These are phyloP conservation scores for Mastacembelus armatus DNA, from an alignment of 2,797 vertebrate genomes.

Conservation along the genomic window DNA sequence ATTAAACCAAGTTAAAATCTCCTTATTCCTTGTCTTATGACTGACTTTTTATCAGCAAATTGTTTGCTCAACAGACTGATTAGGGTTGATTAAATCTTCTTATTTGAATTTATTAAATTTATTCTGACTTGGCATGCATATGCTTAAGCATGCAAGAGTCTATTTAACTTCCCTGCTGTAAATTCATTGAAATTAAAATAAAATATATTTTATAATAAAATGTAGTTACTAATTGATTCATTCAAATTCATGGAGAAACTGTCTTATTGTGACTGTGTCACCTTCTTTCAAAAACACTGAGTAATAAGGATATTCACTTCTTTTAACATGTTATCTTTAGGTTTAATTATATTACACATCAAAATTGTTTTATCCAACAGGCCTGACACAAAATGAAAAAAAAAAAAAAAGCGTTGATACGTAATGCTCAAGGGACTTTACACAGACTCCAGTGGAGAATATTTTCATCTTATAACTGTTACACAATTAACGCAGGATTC, in stretches of 20 bases:
- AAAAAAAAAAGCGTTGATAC: constrained; percentile 13
- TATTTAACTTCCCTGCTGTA: background rate
- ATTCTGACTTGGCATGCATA: background rate
- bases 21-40: constrained; percentile 15
- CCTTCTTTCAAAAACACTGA: too few relatives aligned
- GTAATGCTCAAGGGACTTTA: constrained; percentile 48
- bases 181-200: background rate
- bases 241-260: constrained; percentile 5
- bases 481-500: constrained; percentile 69
- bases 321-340: background rate
- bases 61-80: constrained; percentile 17
- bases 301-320: background rate
- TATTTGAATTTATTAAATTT: constrained; percentile 21
- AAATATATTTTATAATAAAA: background rate
- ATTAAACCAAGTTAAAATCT: constrained; percentile 31
- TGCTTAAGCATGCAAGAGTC: background rate
- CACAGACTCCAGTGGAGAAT: constrained; percentile 37
- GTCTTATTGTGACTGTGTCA: background rate
- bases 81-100: constrained; percentile 12
- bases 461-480: constrained; percentile 69
- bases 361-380: constrained; percentile 25
- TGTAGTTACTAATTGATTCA: constrained; percentile 4
- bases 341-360: constrained; percentile 1
- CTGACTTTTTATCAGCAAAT: constrained; percentile 10
- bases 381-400: constrained; percentile 25